These are phyloP conservation scores for Elephas maximus DNA, from an alignment of 2,113 vertebrate genomes.

Conservation along the genomic window DNA sequence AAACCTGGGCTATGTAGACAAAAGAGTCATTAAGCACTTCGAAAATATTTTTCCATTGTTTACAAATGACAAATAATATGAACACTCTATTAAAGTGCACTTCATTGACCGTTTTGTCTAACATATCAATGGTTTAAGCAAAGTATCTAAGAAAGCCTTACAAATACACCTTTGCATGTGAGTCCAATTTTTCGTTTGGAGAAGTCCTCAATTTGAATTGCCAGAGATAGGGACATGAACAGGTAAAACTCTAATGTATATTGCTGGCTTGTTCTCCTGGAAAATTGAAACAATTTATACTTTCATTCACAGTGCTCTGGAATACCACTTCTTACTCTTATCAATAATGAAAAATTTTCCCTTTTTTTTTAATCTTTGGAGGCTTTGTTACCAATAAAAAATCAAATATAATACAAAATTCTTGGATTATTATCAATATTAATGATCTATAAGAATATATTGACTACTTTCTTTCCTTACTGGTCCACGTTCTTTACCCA, in stretches of 20 bases:
- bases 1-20: neutral
- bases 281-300: slow-evolving; percentile 24
- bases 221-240: neutral
- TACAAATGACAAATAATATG: neutral
- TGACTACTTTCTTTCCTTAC: neutral
- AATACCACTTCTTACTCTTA: neutral
- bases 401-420: neutral
- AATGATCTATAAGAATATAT: neutral
- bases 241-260: neutral
- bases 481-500: neutral
- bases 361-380: neutral
- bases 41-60: neutral
- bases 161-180: neutral
- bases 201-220: neutral
- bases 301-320: neutral
- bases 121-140: neutral
- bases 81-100: neutral
- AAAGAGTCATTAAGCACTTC: neutral
- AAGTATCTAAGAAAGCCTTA: neutral
- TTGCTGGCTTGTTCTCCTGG: neutral
- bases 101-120: neutral
- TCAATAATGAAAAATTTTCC: neutral
- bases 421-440: neutral
- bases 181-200: neutral
- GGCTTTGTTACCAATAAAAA: slow-evolving; percentile 18